Evolutionary conservation across 2,113 vertebrate species (phyloP), one percentile per base, ranked within the genome.

Genomic region (Boleophthalmus pectinirostris): DNA sequence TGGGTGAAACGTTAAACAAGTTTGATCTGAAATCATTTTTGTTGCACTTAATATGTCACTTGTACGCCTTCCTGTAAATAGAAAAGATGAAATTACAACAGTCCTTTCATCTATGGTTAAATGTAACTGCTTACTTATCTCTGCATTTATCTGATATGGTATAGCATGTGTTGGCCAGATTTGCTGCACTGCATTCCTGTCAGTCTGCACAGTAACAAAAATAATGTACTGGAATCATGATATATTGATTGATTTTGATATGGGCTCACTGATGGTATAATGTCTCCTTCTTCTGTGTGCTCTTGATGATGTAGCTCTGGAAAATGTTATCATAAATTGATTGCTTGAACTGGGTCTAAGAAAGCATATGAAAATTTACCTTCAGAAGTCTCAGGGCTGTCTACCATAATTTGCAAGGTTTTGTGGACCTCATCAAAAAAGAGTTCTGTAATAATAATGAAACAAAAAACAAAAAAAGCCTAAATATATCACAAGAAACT

Each of bases 1-100:
- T 2, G 13, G 0, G 54, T 84, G 77, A 74, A 93, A 93, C 1
- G 43, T 29, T 56, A 93, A 1, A 20, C 92, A 93, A 20, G 89
- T 87, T 23, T 64, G 49, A 0, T 75, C 2, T 0, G 87, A 87
- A 47, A 93, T 47, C 88, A 89, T 87, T 0, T 35, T 20, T 38
- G 85, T 71, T 0, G 89, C 92, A 6, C 68, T 7, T 0, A 68
- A 2, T 69, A 92, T 72, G 20, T 80, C 66, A 0, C 20, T 0
- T 0, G 11, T 82, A n/a, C 43, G 79, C 25, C 15, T 0, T 0
- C 2, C 92, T 92, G 70, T 16, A 69, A 75, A 25, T 20, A 0
- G 0, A 15, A 1, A 57, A 45, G 58, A 7, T 23, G 14, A 23
- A 6, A 25, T 24, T 16, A 24, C 45, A 70, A 29, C 4, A 68